A percentile compares a stretch with the other conserved stretches of the same genome.
phyloP scores from a whole-genome alignment of 2,113 vertebrate species.

The Emydocephalus ijimae region DNA sequence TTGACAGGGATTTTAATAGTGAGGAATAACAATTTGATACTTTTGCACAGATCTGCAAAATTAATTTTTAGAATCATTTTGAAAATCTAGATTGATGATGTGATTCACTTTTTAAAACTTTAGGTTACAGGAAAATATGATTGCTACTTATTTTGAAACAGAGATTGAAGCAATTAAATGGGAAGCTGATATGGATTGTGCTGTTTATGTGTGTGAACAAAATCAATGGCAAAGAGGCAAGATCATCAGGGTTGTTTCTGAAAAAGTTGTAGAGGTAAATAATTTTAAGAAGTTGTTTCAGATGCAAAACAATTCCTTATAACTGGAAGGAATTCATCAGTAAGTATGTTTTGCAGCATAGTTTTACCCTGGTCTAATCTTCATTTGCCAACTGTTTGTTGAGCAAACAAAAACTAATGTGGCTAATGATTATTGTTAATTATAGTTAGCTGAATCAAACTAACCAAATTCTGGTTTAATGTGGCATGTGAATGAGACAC shows the following conservation, averaged over 20 bases:
- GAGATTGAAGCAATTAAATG: slow-evolving; percentile 70
- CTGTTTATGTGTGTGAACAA: slow-evolving; percentile 69
- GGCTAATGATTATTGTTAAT: not conserved
- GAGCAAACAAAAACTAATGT: not conserved
- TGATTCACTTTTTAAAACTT: slow-evolving; percentile 9
- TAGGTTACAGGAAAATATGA: slow-evolving; percentile 81
- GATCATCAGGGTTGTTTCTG: slow-evolving; percentile 71
- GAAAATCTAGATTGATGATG: not conserved
- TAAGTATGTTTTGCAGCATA: not conserved
- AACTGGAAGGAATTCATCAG: not conserved
- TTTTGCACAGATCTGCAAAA: not conserved
- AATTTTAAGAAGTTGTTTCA: not conserved
- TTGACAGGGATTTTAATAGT: not conserved
- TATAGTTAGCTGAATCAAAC: not conserved
- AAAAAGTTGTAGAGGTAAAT: slow-evolving; percentile 77
- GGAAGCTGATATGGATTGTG: slow-evolving; percentile 80
- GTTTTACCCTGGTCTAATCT: not conserved
- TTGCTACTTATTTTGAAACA: slow-evolving; percentile 66
- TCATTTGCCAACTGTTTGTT: not conserved
- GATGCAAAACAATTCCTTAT: not conserved
- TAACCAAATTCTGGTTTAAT: not conserved
- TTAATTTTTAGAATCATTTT: not conserved
- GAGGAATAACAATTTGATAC: not conserved
- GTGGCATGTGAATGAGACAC: not conserved
- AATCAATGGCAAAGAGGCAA: slow-evolving; percentile 83